phyloP scores from a whole-genome alignment of 92 coral and sea anemone species.

The Diadumene lineata region DNA sequence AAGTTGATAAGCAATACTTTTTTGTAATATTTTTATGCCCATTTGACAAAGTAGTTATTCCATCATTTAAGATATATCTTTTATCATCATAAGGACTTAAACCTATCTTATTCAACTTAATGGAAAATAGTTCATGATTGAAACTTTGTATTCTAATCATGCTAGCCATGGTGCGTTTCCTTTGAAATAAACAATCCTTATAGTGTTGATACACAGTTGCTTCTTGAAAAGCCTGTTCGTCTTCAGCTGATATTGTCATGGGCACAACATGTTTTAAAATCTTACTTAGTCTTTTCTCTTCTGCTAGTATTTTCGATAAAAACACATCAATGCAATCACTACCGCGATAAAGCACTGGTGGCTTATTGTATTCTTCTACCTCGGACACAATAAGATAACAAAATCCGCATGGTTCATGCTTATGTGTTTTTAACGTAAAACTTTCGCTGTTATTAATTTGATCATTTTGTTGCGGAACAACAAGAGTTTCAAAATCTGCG shows the following conservation, averaged over 20 bases:
- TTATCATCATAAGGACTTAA: constrained; percentile 45
- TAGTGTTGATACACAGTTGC: constrained; percentile 22
- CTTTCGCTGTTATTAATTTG: no score
- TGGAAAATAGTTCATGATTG: constrained; percentile 30
- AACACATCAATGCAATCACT: constrained; percentile 8
- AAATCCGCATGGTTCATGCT: constrained; percentile 43
- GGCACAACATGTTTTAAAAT: constrained; percentile 31
- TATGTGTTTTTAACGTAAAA: no score
- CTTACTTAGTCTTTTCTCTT: constrained; percentile 27
- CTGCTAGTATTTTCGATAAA: neutral
- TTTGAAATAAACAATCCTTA: constrained; percentile 37
- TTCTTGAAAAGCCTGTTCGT: constrained; percentile 43
- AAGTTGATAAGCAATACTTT: no score
- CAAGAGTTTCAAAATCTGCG: no score
- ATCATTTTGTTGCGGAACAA: no score
- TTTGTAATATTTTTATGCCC: no score
- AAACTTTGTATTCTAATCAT: constrained; percentile 40
- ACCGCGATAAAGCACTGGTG: constrained; percentile 19
- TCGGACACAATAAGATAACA: constrained; percentile 18
- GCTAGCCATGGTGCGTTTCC: constrained; percentile 34
- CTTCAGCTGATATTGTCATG: constrained; percentile 22
- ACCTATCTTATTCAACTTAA: constrained; percentile 35
- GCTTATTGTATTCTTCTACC: constrained; percentile 7
- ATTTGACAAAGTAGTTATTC: neutral
- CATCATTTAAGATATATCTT: no score